Evolutionary conservation across 2,797 vertebrate species (phyloP).

Genomic region (Acanthurus tractus): DNA sequence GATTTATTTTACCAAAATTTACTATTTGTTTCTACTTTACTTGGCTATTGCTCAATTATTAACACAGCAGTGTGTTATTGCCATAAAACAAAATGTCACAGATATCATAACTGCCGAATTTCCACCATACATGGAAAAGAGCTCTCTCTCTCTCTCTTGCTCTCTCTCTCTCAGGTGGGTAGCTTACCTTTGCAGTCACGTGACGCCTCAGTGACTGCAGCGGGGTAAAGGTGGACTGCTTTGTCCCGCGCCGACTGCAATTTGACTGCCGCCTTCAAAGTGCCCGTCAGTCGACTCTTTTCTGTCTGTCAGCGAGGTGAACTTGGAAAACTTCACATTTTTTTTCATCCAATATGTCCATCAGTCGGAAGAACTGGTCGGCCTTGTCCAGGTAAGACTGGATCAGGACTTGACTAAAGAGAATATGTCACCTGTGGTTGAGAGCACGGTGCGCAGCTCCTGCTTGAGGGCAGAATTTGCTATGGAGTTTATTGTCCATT

Average conservation of each 20-base stretch:
- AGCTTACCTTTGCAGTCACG: constrained; percentile 81
- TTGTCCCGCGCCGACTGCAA: constrained; percentile 56
- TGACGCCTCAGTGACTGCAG: constrained; percentile 79
- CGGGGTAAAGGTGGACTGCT: constrained; percentile 89
- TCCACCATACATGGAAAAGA: constrained; percentile 60
- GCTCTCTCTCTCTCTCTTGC: constrained; percentile 16
- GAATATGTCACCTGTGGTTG: constrained; percentile 12
- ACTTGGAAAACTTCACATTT: constrained; percentile 9
- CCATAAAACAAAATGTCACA: background rate
- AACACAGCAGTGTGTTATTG: background rate
- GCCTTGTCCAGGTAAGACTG: constrained; percentile 92
- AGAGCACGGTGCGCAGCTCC: background rate
- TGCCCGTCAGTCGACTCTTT: constrained; percentile 26
- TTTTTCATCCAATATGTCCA: constrained; percentile 83
- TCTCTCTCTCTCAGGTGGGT: constrained; percentile 62
- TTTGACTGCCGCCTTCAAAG: constrained; percentile 45
- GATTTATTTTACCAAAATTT: no score
- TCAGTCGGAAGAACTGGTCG: constrained; percentile 92
- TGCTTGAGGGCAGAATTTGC: constrained; percentile 4
- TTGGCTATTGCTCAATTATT: background rate
- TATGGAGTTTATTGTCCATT: background rate
- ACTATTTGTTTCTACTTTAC: no score
- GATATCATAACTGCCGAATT: constrained; percentile 4
- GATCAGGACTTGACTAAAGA: background rate
- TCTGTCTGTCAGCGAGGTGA: constrained; percentile 7